Evolutionary conservation across 2,113 vertebrate genomes (phyloP).

Genomic region (Choloepus hoffmanni): DNA sequence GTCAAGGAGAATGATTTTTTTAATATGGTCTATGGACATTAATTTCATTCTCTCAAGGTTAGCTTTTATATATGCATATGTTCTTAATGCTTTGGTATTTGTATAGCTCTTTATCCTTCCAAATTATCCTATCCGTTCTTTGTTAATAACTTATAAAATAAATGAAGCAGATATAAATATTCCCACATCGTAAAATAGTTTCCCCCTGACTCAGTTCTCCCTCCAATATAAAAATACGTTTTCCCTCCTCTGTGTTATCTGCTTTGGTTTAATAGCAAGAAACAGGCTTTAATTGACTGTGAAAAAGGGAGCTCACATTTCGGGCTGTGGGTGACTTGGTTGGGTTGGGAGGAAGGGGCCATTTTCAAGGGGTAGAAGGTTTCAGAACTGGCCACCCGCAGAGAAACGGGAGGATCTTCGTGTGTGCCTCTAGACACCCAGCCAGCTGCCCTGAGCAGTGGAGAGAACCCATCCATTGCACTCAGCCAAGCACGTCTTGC

Average conservation of each 20-base stretch:
- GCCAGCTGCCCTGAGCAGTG: background rate
- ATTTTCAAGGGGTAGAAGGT: background rate
- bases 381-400: rapidly evolving
- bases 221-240: background rate
- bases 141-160: background rate
- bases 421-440: background rate
- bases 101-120: background rate
- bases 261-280: background rate
- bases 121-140: background rate
- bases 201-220: background rate
- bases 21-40: background rate
- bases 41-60: background rate
- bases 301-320: background rate
- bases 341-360: background rate
- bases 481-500: background rate
- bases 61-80: background rate
- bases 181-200: background rate
- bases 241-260: background rate
- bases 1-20: background rate
- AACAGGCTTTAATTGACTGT: background rate
- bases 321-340: background rate
- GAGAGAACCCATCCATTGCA: rapidly evolving
- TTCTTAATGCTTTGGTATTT: background rate
- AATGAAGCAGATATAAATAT: background rate
- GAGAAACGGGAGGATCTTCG: background rate